These are phyloP conservation scores for Balearica regulorum DNA, from an alignment of 2,797 vertebrate genomes.

Conservation along the genomic window DNA sequence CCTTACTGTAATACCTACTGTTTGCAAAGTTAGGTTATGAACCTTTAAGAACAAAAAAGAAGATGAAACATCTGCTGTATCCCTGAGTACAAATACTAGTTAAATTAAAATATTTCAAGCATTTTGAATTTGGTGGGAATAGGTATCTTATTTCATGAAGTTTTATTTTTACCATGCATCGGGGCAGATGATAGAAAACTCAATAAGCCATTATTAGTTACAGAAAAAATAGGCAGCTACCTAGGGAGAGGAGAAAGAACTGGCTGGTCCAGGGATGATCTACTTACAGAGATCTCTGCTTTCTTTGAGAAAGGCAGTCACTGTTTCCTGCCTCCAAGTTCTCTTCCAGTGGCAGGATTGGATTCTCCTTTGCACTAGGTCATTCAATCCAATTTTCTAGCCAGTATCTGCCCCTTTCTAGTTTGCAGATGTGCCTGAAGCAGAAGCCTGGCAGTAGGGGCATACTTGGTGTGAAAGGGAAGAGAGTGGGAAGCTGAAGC, in stretches of 20 bases:
- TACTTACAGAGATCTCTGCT: neutral
- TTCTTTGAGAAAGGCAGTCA: neutral
- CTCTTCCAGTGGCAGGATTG: neutral
- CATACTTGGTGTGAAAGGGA: neutral
- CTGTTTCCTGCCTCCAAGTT: neutral
- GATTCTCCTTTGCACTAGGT: neutral
- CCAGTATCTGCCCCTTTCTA: neutral
- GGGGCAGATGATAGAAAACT: neutral
- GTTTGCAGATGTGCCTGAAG: neutral
- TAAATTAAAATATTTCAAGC: neutral
- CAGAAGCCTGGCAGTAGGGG: neutral
- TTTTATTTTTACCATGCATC: neutral
- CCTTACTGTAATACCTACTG: neutral
- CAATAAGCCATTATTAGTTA: neutral
- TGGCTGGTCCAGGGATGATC: neutral
- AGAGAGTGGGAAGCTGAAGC: neutral
- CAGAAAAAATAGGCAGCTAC: neutral
- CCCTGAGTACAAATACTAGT: neutral
- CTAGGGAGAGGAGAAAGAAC: neutral
- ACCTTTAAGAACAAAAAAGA: neutral
- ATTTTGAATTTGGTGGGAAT: neutral
- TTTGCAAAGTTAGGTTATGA: neutral
- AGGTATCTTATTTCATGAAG: neutral
- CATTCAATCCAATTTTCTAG: neutral
- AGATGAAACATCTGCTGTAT: neutral